Evolutionary conservation across 2,797 vertebrate genomes (phyloP), one percentile per base, ranked within the genome.

Genomic region (Trachurus trachurus): DNA sequence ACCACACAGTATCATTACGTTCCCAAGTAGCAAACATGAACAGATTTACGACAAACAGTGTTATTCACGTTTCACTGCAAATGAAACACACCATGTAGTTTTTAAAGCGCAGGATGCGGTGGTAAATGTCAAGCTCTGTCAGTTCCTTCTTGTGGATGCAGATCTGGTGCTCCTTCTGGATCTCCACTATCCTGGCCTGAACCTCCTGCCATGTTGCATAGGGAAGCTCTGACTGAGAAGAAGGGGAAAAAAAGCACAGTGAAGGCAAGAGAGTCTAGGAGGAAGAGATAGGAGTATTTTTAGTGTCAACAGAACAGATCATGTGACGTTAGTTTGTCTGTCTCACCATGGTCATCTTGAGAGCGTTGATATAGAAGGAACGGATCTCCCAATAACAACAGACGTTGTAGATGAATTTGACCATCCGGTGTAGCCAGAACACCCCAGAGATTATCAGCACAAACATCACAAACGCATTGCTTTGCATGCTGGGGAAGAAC

Each of bases 371-470:
- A 90, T 99, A 99, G 87, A 99, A 99, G 52, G 98, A 98, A 71
- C 98, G 94, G 89, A 99, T 99, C 92, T 99, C 98, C 98, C 97
- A 99, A 88, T 99, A 99, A 93, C 98, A 99, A 94, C 98, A 99
- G 75, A 99, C 94, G 19, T 99, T 99, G 92, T 99, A 99, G 89
- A 99, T 95, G 88, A 99, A 99, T 91, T 99, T 99, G 81, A 99
- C 85, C 0, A 99, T 94, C 26, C 98, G 96, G 82, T 99, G 98
- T 44, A 99, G 90, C 98, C 98, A 99, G 92, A 99, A 99, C 87
- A 99, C 96, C 12, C 96, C 97, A 7, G 98, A 98, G 67, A 99
- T 96, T 37, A 97, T 93, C 88, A 99, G 89, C 83, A 99, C 96
- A 70, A 97, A 98, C 68, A 98, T 98, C 57, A 97, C 97, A 56